Base-by-base conservation (phyloP, 1,140 invertebrate genomes). In the Drosophila cardini region DNA sequence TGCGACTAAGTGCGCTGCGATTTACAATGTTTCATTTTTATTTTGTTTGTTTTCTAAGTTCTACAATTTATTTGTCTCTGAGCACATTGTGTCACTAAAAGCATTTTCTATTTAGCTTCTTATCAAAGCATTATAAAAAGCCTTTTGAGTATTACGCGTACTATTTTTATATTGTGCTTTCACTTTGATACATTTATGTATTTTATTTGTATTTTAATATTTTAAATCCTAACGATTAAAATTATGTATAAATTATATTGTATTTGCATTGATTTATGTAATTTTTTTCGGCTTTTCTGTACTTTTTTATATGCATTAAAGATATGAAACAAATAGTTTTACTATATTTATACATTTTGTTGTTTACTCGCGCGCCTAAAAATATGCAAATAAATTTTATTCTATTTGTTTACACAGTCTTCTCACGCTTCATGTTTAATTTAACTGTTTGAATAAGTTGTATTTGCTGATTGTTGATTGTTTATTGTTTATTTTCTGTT, bases 341-440 rank as follows among this genome's bases (percentile, higher is more conserved):
- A 11, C 9, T 8, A 2, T 21, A 53, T 11, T 32, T 52, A 15
- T 32, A 43, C 8, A 62, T 68, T 43, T 56, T 52, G 11, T 61
- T 57, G 55, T 34, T 64, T 67, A 56, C 32, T 65, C 58, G 67
- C 67, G 67, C 72, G 78, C 53, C 71, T 48, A 78, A 76, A 82
- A 76, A 58, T 76, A 75, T 72, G 45, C 26, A 10, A 60, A 34
- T 60, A 72, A 32, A 67, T 65, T 55, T 46, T 56, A n/a, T 42
- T 62, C 21, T 68, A 45, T 73, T 72, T 72, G 30, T 56, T 69
- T 65, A 55, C 50, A 61, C 46, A 55, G 60, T 32, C 65, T 15
- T 50, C 13, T 36, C 50, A 7, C 21, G 42, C 11, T 46, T 72
- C 46, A 30, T 62, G 68, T 67, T 72, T 52, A 45, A 32, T 67